Conservation (phyloP, 2,797 vertebrate species). For the Perdix hodgsoniae region DNA sequence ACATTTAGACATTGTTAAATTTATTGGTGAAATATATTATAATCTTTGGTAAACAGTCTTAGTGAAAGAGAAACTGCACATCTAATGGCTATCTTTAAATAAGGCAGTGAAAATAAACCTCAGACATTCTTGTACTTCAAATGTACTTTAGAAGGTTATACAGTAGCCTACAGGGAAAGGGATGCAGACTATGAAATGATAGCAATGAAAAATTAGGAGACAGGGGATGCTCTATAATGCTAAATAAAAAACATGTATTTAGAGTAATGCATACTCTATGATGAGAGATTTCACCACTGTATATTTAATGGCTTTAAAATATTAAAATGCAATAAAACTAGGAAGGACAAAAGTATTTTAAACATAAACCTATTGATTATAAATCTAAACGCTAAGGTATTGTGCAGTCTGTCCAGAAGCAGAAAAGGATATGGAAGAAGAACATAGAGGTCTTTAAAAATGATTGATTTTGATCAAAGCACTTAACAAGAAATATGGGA, state of each 20-base stretch:
- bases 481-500: conserved; percentile 12
- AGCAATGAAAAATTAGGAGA: neutral
- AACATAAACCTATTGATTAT: conserved; percentile 54
- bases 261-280: conserved; percentile 49
- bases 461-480: neutral
- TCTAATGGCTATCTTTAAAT: neutral
- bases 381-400: neutral
- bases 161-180: neutral
- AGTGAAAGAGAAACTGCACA: neutral
- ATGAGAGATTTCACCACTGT: conserved; percentile 10
- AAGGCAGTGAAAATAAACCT: neutral
- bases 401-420: neutral
- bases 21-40: neutral
- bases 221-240: conserved; percentile 18
- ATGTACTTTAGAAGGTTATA: neutral
- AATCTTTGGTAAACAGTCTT: neutral
- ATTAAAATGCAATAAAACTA: conserved; percentile 34
- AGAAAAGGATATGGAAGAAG: neutral
- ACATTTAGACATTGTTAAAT: neutral
- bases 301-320: conserved; percentile 54
- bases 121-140: neutral
- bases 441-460: conserved; percentile 20
- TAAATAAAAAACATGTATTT: conserved; percentile 49
- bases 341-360: conserved; percentile 3
- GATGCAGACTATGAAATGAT: neutral